Percentiles rank a stretch among this genome's conserved stretches.
phyloP scores from a whole-genome alignment of 2,113 vertebrate genomes.

The Channa maculata region DNA sequence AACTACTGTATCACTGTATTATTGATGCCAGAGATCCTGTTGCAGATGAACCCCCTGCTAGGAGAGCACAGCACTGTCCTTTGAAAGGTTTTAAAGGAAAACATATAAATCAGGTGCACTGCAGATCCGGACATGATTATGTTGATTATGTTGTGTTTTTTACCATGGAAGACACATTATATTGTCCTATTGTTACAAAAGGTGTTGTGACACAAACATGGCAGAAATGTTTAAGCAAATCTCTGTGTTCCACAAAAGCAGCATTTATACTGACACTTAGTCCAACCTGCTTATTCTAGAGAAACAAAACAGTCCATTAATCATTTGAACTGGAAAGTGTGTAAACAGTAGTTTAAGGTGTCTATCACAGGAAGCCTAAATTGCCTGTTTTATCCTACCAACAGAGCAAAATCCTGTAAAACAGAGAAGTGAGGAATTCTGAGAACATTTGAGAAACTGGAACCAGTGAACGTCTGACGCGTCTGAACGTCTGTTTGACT shows the following conservation, averaged over 20 bases:
- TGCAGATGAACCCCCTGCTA: conserved; percentile 42
- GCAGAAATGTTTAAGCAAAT: neutral
- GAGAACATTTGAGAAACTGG: neutral
- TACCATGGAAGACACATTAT: neutral
- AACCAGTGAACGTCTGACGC: neutral
- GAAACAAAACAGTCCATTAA: neutral
- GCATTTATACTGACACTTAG: too few species aligned
- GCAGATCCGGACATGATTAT: neutral
- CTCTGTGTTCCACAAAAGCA: too few species aligned
- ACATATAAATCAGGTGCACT: neutral
- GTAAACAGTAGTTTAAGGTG: neutral
- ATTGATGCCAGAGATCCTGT: conserved; percentile 69
- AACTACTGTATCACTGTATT: conserved; percentile 57
- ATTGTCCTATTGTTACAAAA: neutral
- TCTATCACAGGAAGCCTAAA: neutral
- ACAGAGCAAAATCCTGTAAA: neutral
- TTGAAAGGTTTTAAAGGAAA: conserved; percentile 3
- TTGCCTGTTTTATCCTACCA: neutral
- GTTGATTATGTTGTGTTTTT: neutral
- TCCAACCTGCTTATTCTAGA: too few species aligned
- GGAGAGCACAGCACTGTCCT: neutral
- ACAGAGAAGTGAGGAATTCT: neutral
- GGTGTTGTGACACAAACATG: neutral
- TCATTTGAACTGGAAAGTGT: neutral
- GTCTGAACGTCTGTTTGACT: too few species aligned